phyloP scores from a whole-genome alignment of 2,797 vertebrate genomes.

The Scomberomorus guttatus region DNA sequence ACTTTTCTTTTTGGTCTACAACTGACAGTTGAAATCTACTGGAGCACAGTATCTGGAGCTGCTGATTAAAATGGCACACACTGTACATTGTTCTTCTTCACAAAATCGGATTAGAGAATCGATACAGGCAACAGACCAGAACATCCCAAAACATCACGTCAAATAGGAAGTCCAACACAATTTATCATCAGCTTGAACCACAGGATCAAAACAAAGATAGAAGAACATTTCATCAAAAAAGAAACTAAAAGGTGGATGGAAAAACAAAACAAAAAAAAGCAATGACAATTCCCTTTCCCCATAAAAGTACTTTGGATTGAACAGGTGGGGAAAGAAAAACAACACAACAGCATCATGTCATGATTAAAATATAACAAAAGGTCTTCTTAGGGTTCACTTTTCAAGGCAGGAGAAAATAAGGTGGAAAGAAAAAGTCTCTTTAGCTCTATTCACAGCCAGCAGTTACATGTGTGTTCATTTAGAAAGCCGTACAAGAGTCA shows the following conservation, averaged over 20 bases:
- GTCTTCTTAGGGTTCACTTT: constrained; percentile 26
- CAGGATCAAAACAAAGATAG: constrained; percentile 14
- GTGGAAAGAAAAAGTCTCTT: constrained; percentile 20
- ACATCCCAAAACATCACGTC: constrained; percentile 17
- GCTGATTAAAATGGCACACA: constrained; percentile 2
- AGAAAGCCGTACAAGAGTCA: constrained; percentile 5
- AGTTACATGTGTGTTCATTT: constrained; percentile 14
- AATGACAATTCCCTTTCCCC: constrained; percentile 22
- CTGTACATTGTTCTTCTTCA: constrained; percentile 34
- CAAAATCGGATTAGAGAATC: constrained; percentile 15
- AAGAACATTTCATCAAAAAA: constrained; percentile 21
- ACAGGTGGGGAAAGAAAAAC: constrained; percentile 17
- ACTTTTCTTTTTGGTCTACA: constrained; percentile 2
- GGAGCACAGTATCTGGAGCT: neutral
- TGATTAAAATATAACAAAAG: constrained; percentile 16
- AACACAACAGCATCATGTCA: constrained; percentile 19
- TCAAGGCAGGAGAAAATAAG: constrained; percentile 57
- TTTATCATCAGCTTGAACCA: constrained; percentile 13
- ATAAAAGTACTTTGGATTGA: constrained; percentile 46
- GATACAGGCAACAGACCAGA: constrained; percentile 13
- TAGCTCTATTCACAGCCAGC: constrained; percentile 59
- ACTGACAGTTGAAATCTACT: neutral
- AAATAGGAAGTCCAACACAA: constrained; percentile 25
- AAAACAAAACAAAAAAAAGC: neutral
- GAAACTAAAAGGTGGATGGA: neutral